These are phyloP conservation scores for Cheilosia grossa DNA, from an alignment of 2,888 invertebrate species.

Conservation along the genomic window DNA sequence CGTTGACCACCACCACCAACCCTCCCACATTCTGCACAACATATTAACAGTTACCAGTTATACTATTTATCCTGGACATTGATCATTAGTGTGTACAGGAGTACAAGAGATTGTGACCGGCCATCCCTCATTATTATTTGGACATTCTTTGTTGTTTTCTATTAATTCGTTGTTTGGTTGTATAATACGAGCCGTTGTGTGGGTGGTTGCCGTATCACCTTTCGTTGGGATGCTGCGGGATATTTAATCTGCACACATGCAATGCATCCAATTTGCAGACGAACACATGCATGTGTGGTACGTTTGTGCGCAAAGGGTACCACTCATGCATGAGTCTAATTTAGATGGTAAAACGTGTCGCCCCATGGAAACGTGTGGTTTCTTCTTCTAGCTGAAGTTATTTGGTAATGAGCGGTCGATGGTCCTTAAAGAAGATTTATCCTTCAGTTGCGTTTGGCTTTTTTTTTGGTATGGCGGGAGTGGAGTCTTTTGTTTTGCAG, in stretches of 20 bases:
- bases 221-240: slow-evolving; percentile 39
- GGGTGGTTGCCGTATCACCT: slow-evolving; percentile 56
- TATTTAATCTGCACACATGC: slow-evolving; percentile 52
- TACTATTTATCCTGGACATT: slow-evolving; percentile 70
- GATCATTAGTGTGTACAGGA: slow-evolving; percentile 66
- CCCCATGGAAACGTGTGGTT: slow-evolving; percentile 29
- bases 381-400: not conserved
- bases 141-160: slow-evolving; percentile 67
- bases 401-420: slow-evolving; percentile 43
- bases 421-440: slow-evolving; percentile 62
- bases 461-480: slow-evolving; percentile 6
- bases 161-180: slow-evolving; percentile 48
- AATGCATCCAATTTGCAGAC: slow-evolving; percentile 53
- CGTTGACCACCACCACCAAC: slow-evolving; percentile 37
- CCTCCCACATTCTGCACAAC: slow-evolving; percentile 31
- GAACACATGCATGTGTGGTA: slow-evolving; percentile 1
- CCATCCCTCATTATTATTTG: slow-evolving; percentile 72
- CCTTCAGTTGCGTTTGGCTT: slow-evolving; percentile 42
- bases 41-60: slow-evolving; percentile 72
- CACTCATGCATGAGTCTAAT: slow-evolving; percentile 52
- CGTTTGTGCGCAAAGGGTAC: slow-evolving; percentile 1
- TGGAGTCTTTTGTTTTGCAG: slow-evolving; percentile 21
- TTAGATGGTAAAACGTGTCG: slow-evolving; percentile 63
- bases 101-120: slow-evolving; percentile 18
- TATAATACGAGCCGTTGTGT: not conserved